A percentile compares a stretch with the other conserved stretches of the same genome.
phyloP scores from a whole-genome alignment of 2,888 invertebrate genomes.

The Hypomecis punctinalis region DNA sequence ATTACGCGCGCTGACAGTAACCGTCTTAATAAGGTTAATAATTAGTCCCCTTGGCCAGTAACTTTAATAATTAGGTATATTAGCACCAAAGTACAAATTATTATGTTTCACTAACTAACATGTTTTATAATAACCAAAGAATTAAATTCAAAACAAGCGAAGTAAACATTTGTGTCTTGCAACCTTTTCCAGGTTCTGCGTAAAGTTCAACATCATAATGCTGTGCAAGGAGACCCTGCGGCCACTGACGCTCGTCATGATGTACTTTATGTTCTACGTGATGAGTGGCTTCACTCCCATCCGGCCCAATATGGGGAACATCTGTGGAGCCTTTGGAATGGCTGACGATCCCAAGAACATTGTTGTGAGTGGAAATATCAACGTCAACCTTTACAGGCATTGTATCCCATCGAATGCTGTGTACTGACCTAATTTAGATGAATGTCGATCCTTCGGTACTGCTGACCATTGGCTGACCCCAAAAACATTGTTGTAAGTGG shows the following conservation, averaged over 20 bases:
- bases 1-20: too few species aligned
- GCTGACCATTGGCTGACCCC: constrained; percentile 65
- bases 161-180: neutral
- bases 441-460: constrained; percentile 79
- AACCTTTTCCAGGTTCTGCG: constrained; percentile 56
- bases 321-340: constrained; percentile 79
- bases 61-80: too few species aligned
- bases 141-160: too few species aligned
- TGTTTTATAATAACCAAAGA: too few species aligned
- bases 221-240: constrained; percentile 80
- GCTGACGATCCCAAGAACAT: constrained; percentile 67
- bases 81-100: too few species aligned
- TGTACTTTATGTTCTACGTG: constrained; percentile 80
- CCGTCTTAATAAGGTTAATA: too few species aligned
- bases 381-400: too few species aligned
- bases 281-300: constrained; percentile 82
- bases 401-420: too few species aligned
- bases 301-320: constrained; percentile 82
- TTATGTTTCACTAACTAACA: too few species aligned
- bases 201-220: constrained; percentile 73
- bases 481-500: constrained; percentile 76
- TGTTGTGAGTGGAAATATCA: constrained; percentile 69
- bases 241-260: constrained; percentile 74
- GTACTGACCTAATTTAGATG: constrained; percentile 82
- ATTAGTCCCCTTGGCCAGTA: too few species aligned